A percentile compares a stretch with the other conserved stretches of the same genome.
phyloP scores from a whole-genome alignment of 2,113 vertebrate genomes.

The Oncorhynchus clarkii region DNA sequence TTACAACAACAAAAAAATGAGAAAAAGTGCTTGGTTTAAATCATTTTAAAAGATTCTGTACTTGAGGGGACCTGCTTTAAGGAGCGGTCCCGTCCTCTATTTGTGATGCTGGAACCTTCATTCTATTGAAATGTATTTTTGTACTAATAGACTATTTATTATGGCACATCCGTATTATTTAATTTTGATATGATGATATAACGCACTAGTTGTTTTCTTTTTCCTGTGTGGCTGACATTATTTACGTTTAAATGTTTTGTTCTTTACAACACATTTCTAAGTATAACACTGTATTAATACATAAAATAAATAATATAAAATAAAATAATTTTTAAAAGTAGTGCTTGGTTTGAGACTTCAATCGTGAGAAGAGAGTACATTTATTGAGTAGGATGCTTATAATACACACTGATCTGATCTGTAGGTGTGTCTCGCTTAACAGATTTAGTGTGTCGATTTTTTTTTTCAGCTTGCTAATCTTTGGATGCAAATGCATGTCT shows the following conservation, averaged over 20 bases:
- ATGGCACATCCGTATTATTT: constrained; percentile 95
- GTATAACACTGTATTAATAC: constrained; percentile 89
- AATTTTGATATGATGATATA: constrained; percentile 91
- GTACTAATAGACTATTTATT: constrained; percentile 99
- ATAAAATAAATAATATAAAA: constrained; percentile 81
- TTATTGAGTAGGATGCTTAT: too few species aligned
- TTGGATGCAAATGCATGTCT: neutral
- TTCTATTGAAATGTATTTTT: constrained; percentile 99
- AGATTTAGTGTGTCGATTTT: neutral
- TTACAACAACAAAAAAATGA: constrained; percentile 65
- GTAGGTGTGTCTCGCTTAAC: too few species aligned
- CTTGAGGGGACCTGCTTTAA: constrained; percentile 82
- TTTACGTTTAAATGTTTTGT: constrained; percentile 71
- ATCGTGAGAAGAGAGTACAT: neutral
- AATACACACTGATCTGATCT: too few species aligned
- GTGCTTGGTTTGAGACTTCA: constrained; percentile 5
- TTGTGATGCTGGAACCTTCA: constrained; percentile 98
- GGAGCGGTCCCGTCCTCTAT: constrained; percentile 90
- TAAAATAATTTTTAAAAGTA: constrained; percentile 87
- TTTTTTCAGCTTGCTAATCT: neutral
- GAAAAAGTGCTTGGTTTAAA: constrained; percentile 90
- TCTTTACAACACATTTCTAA: constrained; percentile 91
- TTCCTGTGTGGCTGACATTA: constrained; percentile 88
- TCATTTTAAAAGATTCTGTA: constrained; percentile 88
- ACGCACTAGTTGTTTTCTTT: constrained; percentile 82